A percentile compares a stretch with the other conserved stretches of the same genome.
These are phyloP conservation scores for Nesometra sesokonis DNA, from an alignment of 35 echinoderm and acorn worm species.

Conservation along the genomic window DNA sequence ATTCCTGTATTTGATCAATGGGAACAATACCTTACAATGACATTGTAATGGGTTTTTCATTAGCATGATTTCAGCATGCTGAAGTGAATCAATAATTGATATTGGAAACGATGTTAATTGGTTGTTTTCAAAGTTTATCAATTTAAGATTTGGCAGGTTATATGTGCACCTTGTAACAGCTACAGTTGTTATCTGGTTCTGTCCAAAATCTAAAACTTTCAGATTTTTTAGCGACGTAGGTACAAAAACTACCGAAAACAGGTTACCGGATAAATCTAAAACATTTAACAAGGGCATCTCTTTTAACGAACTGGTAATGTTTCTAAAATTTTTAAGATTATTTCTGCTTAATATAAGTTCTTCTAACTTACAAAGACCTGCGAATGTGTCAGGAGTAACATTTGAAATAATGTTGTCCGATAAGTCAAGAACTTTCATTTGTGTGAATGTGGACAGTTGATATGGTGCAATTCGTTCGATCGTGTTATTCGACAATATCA, in stretches of 20 bases:
- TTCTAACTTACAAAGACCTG: neutral
- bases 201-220: neutral
- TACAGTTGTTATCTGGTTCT: neutral
- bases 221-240: neutral
- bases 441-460: neutral
- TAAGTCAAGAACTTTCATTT: neutral
- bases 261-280: neutral
- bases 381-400: neutral
- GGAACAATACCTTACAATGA: neutral
- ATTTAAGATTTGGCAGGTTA: neutral
- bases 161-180: neutral
- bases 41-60: neutral
- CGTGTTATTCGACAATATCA: neutral
- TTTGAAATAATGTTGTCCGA: neutral
- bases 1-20: neutral
- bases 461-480: neutral
- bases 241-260: neutral
- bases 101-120: neutral
- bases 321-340: neutral
- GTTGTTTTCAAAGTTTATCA: neutral
- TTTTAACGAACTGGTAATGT: neutral
- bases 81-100: neutral
- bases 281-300: neutral
- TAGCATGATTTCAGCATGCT: neutral
- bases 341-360: neutral